Percentiles rank a stretch among this genome's conserved stretches.
Conservation (phyloP, 1,140 invertebrate genomes). For the Scaptomyza hsui region DNA sequence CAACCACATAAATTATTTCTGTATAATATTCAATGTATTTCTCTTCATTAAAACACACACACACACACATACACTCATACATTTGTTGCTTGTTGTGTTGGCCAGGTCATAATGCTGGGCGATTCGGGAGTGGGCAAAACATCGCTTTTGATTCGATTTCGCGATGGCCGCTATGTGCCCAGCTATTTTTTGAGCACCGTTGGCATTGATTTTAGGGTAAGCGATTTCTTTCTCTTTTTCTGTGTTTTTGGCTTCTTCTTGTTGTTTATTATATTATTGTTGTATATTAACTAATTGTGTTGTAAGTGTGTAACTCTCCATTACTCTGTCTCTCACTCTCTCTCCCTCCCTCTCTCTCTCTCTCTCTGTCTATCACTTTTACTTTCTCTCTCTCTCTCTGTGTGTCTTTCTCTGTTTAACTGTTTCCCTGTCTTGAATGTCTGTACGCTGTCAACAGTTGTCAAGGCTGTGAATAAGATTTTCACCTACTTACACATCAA, state of each 20-base stretch:
- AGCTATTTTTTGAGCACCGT: slow-evolving; percentile 97
- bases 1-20: slow-evolving; percentile 16
- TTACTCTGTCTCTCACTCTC: slow-evolving; percentile 11
- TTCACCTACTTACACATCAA: slow-evolving; percentile 64
- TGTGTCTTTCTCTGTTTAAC: slow-evolving; percentile 13
- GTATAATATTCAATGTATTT: slow-evolving; percentile 24
- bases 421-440: slow-evolving; percentile 17
- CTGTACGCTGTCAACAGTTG: slow-evolving; percentile 70
- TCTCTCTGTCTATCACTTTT: slow-evolving; percentile 2
- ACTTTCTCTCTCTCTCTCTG: slow-evolving; percentile 15
- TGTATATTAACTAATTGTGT: slow-evolving; percentile 60
- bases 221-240: slow-evolving; percentile 31
- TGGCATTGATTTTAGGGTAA: slow-evolving; percentile 97
- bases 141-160: slow-evolving; percentile 93
- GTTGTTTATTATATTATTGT: slow-evolving; percentile 55
- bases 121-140: slow-evolving; percentile 96
- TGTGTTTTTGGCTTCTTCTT: slow-evolving; percentile 7
- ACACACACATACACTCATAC: slow-evolving; percentile 13
- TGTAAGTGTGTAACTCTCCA: slow-evolving; percentile 34
- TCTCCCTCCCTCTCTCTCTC: neutral
- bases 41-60: slow-evolving; percentile 25
- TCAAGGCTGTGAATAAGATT: slow-evolving; percentile 73
- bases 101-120: slow-evolving; percentile 94
- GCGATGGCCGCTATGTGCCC: slow-evolving; percentile 92
- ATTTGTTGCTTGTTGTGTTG: slow-evolving; percentile 42